A percentile compares a stretch with the other conserved stretches of the same genome.
phyloP scores from a whole-genome alignment of 1,140 invertebrate genomes.

The Phthorimaea operculella region DNA sequence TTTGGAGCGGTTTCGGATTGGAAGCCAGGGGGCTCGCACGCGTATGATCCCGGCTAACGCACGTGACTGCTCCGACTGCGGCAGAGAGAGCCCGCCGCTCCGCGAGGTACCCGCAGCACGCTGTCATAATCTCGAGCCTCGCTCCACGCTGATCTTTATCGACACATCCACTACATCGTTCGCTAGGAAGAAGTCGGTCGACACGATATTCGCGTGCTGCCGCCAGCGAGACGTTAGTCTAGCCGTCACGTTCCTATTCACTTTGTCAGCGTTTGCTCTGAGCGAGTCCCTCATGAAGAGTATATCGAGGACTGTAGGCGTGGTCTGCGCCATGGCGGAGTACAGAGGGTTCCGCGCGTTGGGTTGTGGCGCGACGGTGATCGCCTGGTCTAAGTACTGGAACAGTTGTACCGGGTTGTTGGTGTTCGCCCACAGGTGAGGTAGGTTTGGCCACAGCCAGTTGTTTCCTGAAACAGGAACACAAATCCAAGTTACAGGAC shows the following conservation, averaged over 20 bases:
- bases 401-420: constrained; percentile 66
- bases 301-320: constrained; percentile 76
- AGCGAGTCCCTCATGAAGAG: constrained; percentile 74
- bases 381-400: constrained; percentile 68
- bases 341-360: constrained; percentile 70
- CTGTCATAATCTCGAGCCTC: constrained; percentile 51
- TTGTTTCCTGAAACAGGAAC: constrained; percentile 61
- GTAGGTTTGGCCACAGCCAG: constrained; percentile 79
- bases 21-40: constrained; percentile 41
- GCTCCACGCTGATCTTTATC: constrained; percentile 69
- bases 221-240: constrained; percentile 74
- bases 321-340: constrained; percentile 85
- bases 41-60: constrained; percentile 16
- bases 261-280: constrained; percentile 74
- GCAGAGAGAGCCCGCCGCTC: constrained; percentile 29
- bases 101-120: constrained; percentile 21
- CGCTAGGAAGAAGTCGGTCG: constrained; percentile 82
- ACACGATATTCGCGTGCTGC: constrained; percentile 76
- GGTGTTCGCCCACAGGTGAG: constrained; percentile 77
- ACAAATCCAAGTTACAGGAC: constrained; percentile 12
- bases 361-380: constrained; percentile 39
- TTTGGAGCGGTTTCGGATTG: constrained; percentile 25
- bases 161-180: constrained; percentile 79
- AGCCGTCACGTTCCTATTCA: constrained; percentile 75
- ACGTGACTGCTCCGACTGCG: neutral